Evolutionary conservation across 1,140 invertebrate genomes (phyloP), one percentile per base, ranked within the genome.

Genomic region (Caenorhabditis briggsae): DNA sequence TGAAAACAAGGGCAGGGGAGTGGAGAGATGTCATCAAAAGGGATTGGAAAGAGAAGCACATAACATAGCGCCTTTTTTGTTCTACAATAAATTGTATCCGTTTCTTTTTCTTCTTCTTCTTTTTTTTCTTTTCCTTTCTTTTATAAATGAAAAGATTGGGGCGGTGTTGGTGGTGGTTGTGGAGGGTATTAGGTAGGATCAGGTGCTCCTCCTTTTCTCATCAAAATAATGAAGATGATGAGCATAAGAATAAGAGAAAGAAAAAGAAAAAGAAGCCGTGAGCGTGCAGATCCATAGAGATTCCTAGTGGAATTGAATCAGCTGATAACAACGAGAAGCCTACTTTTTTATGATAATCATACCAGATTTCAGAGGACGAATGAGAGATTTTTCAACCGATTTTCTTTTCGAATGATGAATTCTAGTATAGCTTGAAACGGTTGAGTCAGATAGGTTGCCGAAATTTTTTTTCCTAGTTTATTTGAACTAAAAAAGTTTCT

Each of bases 151-250:
- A 70, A 46, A 46, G 6, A 64, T 12, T 64, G 41, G 8, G 5
- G 5, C 2, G 33, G 33, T 33, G 3, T 33, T 33, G 33, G 33
- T 33, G 33, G 33, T 33, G 33, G 33, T 33, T 33, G 33, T 33
- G 33, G 33, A 23, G 59, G 70, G 70, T 78, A 78, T 78, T 78
- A 78, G 70, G 70, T 70, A 14, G 70, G 70, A 78, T 78, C 70
- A 78, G 70, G 70, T 78, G 70, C 70, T 78, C 3, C 64, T 78
- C 33, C 46, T 78, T 46, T 12, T 12, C 46, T 41, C 61, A 43
- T 70, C 65, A 43, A 70, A 18, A 70, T 70, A 78, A 78, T 50
- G 64, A 70, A 46, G 33, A 70, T 43, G 41, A 70, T 33, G 33
- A 33, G 33, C 33, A 33, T 33, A 33, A 33, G 33, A 33, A 33